A percentile compares a stretch with the other conserved stretches of the same genome.
Conservation (phyloP, 2,113 vertebrate species). For the Natator depressus region DNA sequence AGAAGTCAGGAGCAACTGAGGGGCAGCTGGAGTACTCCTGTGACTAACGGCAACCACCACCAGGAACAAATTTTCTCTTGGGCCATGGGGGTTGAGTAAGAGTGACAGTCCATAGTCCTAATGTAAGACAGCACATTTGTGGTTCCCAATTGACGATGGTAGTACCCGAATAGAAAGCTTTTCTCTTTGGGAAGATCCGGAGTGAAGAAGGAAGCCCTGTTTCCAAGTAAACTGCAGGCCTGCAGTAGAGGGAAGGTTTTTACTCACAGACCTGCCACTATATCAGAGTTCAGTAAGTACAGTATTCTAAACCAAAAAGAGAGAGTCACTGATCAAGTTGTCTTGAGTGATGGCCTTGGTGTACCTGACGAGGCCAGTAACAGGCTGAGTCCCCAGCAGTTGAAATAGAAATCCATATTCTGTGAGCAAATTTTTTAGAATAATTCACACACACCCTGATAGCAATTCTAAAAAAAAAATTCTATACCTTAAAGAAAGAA, state of each 20-base stretch:
- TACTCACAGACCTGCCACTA: fast-evolving
- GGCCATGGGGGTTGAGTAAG: background rate
- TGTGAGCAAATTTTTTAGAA: background rate
- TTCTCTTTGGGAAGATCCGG: fast-evolving
- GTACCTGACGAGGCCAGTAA: background rate
- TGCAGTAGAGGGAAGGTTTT: fast-evolving
- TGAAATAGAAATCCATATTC: background rate
- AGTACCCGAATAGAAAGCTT: background rate
- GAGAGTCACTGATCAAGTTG: background rate
- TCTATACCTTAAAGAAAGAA: background rate
- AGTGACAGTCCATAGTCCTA: fast-evolving
- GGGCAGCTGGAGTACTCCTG: background rate
- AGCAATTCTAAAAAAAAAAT: background rate
- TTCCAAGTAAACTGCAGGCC: fast-evolving
- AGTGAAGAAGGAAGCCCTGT: fast-evolving
- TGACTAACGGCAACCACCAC: background rate
- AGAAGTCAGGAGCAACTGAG: background rate
- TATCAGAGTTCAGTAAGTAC: background rate
- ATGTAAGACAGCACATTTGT: background rate
- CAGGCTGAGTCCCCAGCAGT: background rate
- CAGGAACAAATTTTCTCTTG: background rate
- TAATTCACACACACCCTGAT: background rate
- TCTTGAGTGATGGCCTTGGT: background rate
- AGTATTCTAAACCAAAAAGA: background rate
- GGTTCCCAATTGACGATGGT: fast-evolving